Evolutionary conservation across 1,140 invertebrate genomes (phyloP).

Genomic region (Agrypnia vestita): DNA sequence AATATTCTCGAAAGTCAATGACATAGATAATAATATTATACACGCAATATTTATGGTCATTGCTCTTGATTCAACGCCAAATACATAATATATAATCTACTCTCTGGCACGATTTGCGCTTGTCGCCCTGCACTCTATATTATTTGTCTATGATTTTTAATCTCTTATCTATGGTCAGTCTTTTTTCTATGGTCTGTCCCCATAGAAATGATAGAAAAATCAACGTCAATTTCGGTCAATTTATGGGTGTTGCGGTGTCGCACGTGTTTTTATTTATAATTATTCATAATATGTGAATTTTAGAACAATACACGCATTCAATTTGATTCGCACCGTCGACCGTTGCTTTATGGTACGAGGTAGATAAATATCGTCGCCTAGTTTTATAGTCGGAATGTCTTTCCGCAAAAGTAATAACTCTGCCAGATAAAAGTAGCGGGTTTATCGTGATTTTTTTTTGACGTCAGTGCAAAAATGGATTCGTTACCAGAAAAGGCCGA

Average conservation of each 20-base stretch:
- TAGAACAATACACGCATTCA: background rate
- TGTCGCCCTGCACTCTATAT: too few relatives aligned
- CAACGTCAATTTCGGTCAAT: background rate
- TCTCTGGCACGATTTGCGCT: too few relatives aligned
- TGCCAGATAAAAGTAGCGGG: background rate
- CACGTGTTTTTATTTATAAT: constrained; percentile 43
- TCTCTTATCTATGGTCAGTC: too few relatives aligned
- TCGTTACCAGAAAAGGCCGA: constrained; percentile 5
- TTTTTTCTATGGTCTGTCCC: background rate
- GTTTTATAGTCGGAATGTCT: constrained; percentile 1
- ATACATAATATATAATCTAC: too few relatives aligned
- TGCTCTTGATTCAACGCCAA: too few relatives aligned
- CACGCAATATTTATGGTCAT: too few relatives aligned
- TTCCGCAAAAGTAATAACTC: constrained; percentile 17
- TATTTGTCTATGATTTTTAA: too few relatives aligned
- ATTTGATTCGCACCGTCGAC: background rate
- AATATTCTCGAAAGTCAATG: too few relatives aligned
- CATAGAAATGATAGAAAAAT: constrained; percentile 5
- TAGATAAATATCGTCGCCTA: background rate
- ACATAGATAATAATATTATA: too few relatives aligned
- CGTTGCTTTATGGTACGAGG: background rate
- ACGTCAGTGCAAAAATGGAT: constrained; percentile 24
- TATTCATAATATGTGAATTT: constrained; percentile 20
- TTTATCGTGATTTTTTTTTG: background rate
- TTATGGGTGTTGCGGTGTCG: constrained; percentile 20